A percentile compares a stretch with the other conserved stretches of the same genome.
These are phyloP conservation scores for Rhopalosiphum nymphaeae DNA, from an alignment of 2,888 invertebrate genomes.

Conservation along the genomic window DNA sequence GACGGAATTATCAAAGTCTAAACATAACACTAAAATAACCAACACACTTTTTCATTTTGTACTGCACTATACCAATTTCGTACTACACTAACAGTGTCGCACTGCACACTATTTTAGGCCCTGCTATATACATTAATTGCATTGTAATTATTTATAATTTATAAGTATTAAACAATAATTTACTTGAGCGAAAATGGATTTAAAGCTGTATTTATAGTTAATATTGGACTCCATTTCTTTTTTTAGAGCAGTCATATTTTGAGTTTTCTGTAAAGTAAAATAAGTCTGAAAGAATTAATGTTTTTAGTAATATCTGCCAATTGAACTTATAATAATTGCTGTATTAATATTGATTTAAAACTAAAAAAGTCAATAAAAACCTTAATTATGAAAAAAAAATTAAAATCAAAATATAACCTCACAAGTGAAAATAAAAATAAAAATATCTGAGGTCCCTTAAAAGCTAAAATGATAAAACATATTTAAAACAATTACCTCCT, in stretches of 20 bases:
- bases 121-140: no score
- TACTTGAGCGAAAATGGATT: constrained; percentile 47
- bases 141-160: background rate
- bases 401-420: background rate
- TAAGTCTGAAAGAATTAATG: background rate
- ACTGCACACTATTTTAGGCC: no score
- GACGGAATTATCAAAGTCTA: no score
- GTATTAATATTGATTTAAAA: background rate
- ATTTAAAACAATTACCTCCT: background rate
- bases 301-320: background rate
- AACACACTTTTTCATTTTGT: no score
- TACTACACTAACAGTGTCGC: no score
- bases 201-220: constrained; percentile 1
- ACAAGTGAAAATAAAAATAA: background rate
- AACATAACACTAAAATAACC: no score
- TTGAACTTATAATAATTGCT: background rate
- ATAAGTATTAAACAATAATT: background rate
- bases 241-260: background rate
- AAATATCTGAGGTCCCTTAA: background rate
- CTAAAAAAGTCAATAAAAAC: background rate
- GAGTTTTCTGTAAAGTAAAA: background rate
- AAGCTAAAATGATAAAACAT: background rate
- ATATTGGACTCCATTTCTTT: constrained; percentile 28
- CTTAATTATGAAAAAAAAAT: background rate
- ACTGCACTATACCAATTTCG: no score